Evolutionary conservation across 2,888 invertebrate species (phyloP).

Genomic region (Augiades crinisus): DNA sequence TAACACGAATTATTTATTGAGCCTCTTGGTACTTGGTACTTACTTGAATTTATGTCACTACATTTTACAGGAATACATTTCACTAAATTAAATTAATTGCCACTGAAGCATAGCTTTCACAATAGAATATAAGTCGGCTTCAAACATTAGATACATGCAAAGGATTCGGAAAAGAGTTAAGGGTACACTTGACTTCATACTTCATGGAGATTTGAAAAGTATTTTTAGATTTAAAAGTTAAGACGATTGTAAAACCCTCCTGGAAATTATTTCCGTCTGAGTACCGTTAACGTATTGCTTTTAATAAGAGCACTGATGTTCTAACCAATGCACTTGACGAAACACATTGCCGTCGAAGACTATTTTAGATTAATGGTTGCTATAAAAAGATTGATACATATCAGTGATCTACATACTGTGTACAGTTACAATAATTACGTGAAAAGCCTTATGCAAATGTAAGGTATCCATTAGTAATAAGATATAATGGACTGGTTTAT

Average conservation of each 20-base stretch:
- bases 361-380: constrained; percentile 21
- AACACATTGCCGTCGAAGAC: constrained; percentile 15
- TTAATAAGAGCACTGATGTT: constrained; percentile 13
- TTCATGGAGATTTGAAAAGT: too few species aligned
- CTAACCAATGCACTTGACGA: constrained; percentile 19
- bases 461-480: not conserved
- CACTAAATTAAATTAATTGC: too few species aligned
- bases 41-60: too few species aligned
- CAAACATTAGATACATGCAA: not conserved
- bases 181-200: too few species aligned
- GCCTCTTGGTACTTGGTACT: constrained; percentile 13
- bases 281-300: constrained; percentile 19
- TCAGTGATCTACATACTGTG: not conserved
- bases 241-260: constrained; percentile 10
- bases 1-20: not conserved
- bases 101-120: too few species aligned
- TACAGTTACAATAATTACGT: not conserved
- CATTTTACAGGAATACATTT: too few species aligned
- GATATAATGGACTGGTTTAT: not conserved
- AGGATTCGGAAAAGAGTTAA: not conserved
- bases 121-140: too few species aligned
- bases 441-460: not conserved
- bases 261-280: constrained; percentile 22
- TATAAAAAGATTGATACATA: constrained; percentile 13
- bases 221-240: not conserved